Conservation (phyloP, 2,113 vertebrate species). For the Microtus montanus region DNA sequence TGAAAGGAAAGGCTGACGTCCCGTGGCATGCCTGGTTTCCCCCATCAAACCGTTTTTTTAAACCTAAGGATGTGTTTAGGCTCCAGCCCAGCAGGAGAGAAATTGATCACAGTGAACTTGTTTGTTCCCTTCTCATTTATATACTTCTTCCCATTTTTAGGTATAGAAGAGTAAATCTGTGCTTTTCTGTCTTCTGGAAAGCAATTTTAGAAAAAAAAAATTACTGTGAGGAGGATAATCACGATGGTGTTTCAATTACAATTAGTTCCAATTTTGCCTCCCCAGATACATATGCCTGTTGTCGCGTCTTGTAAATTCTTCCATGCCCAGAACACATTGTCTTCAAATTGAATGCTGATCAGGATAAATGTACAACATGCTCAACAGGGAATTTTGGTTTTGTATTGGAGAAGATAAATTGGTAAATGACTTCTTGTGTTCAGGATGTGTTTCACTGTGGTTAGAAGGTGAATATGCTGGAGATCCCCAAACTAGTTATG, state of each 20-base stretch:
- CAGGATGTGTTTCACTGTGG: not conserved
- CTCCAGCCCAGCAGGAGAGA: not conserved
- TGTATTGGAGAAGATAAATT: slow-evolving; percentile 44
- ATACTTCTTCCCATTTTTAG: slow-evolving; percentile 42
- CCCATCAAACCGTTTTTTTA: not conserved
- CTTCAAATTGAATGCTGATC: slow-evolving; percentile 63
- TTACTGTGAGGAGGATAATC: slow-evolving; percentile 3
- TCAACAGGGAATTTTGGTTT: slow-evolving; percentile 35
- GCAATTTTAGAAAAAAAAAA: slow-evolving; percentile 44
- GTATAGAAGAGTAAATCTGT: not conserved
- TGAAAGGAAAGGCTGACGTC: not conserved
- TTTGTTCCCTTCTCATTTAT: not conserved
- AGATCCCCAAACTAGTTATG: not conserved
- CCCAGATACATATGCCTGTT: not conserved
- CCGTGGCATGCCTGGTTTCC: not conserved
- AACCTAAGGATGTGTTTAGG: not conserved
- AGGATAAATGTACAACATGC: slow-evolving; percentile 9
- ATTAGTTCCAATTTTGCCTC: slow-evolving; percentile 56
- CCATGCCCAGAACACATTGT: slow-evolving; percentile 16
- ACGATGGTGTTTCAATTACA: slow-evolving; percentile 33
- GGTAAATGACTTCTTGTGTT: slow-evolving; percentile 8
- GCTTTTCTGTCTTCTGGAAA: slow-evolving; percentile 40
- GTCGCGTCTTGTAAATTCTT: slow-evolving; percentile 30
- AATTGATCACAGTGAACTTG: not conserved
- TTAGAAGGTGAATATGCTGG: not conserved